Evolutionary conservation across 2,113 vertebrate genomes (phyloP), one percentile per base, ranked within the genome.

Genomic region (Oophaga pumilio): DNA sequence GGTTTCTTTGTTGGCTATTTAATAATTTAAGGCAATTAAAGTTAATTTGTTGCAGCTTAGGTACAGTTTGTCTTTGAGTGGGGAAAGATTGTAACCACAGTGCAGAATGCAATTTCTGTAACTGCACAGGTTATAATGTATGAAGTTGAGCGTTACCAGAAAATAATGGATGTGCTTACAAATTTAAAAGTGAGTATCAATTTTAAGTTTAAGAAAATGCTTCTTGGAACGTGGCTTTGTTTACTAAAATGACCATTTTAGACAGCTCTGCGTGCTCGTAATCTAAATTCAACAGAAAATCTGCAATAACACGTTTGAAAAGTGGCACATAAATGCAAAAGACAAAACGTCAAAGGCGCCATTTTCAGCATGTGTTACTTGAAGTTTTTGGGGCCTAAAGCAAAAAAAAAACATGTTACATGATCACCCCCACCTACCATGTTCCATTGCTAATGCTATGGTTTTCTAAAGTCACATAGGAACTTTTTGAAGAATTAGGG

Each of bases 21-120:
- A 82, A 82, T 64, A 28, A 66, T 82, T 82, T 28, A 82, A 50
- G 50, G 80, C 80, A 82, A 66, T 66, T 66, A 82, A 64, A 82
- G 28, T 64, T 49, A 82, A 82, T 82, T 82, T 82, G 80, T 82
- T 66, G 80, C 80, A 50, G 60, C 59, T 64, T 66, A 82, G 80
- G 20, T 43, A 62, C 18, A 4, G 80, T 50, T 82, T 82, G 28
- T 64, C 60, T 82, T 43, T 22, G 18, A 49, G 26, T 11, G 20
- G 26, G 43, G n/a, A 66, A 66, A 66, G 33, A 64, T 50, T 82
- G 57, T 60, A 81, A 82, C 59, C 33, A 82, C 60, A 82, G 43
- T 66, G 60, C 60, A 50, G 20, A 64, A 15, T 52, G 33, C 33
- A 22, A n/a, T 81, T 33, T 62, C 33, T 81, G 59, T 26, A 59